These are phyloP conservation scores for Hippocampus kuda DNA, from an alignment of 2,797 vertebrate species.

Conservation along the genomic window DNA sequence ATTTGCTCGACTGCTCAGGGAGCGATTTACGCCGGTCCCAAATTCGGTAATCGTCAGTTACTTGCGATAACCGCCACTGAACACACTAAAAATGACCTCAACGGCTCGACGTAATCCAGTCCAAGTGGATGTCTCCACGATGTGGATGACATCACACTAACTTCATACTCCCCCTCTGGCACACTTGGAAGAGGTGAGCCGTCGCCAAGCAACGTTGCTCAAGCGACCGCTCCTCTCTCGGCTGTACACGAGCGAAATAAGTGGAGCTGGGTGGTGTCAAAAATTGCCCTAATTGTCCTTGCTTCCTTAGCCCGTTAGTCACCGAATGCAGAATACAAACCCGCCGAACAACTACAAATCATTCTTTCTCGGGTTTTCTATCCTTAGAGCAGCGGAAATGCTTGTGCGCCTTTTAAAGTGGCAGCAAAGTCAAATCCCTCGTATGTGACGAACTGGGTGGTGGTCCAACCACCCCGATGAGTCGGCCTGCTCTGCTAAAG, in stretches of 20 bases:
- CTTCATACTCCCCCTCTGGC: not conserved
- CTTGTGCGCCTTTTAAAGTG: conserved; percentile 42
- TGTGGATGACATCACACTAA: not conserved
- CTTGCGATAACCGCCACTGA: not conserved
- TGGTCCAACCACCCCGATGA: conserved; percentile 52
- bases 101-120: not conserved
- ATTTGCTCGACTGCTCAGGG: not conserved
- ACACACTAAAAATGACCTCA: not conserved
- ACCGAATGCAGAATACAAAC: not conserved
- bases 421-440: conserved; percentile 31
- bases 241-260: not conserved
- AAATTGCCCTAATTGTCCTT: not conserved
- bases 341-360: not conserved
- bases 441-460: conserved; percentile 9
- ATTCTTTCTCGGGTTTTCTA: not conserved
- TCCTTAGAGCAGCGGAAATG: conserved; percentile 1
- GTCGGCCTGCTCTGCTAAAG: conserved; percentile 55
- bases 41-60: not conserved
- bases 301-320: not conserved
- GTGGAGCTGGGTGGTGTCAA: not conserved
- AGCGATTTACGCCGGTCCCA: not conserved
- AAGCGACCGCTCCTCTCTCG: not conserved
- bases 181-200: not conserved
- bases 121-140: not conserved
- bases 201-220: not conserved